These are phyloP conservation scores for Hybos culiciformis DNA, from an alignment of 2,888 invertebrate genomes.

Conservation along the genomic window DNA sequence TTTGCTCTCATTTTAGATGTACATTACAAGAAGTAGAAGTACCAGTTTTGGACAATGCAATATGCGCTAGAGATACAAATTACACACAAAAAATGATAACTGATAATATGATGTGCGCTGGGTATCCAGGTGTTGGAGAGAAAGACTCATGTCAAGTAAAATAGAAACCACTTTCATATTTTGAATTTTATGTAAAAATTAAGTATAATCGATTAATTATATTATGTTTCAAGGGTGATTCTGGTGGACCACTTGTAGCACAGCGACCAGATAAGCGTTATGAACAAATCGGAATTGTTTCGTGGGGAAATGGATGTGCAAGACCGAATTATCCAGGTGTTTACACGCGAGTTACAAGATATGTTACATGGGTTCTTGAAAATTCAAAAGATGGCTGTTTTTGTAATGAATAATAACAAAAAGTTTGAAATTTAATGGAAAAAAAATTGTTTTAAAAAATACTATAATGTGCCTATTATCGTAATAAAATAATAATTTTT, in stretches of 20 bases:
- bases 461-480: too few relatives aligned
- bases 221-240: constrained; percentile 29
- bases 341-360: constrained; percentile 70
- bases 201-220: neutral
- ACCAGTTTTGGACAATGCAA: constrained; percentile 45
- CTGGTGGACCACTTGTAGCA: constrained; percentile 55
- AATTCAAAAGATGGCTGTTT: constrained; percentile 72
- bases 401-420: constrained; percentile 46
- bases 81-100: constrained; percentile 75
- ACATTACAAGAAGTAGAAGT: constrained; percentile 72
- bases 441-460: too few relatives aligned
- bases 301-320: constrained; percentile 84
- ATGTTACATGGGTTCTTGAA: constrained; percentile 65
- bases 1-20: too few relatives aligned
- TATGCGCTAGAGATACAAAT: constrained; percentile 57
- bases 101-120: constrained; percentile 79
- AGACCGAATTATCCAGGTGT: constrained; percentile 74
- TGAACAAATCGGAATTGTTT: constrained; percentile 74
- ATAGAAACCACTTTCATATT: neutral
- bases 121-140: constrained; percentile 53
- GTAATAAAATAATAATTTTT: too few relatives aligned
- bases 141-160: constrained; percentile 72
- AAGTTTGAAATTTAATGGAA: neutral
- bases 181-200: constrained; percentile 1
- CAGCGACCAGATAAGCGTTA: constrained; percentile 58